Evolutionary conservation across 1,140 invertebrate species (phyloP).

Genomic region (Zaprionus lachaisei): DNA sequence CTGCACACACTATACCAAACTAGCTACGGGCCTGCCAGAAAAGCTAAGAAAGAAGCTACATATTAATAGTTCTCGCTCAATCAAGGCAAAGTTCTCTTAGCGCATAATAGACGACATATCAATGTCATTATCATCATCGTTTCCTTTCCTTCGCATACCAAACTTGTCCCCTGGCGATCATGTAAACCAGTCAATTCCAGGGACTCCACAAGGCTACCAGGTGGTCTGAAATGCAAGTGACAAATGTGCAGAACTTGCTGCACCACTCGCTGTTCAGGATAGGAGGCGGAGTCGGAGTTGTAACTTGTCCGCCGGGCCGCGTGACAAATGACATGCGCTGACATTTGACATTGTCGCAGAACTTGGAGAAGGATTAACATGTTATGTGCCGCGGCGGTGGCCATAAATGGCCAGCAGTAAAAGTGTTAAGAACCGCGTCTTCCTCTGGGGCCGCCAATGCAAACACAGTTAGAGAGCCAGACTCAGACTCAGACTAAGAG

Average conservation of each 20-base stretch:
- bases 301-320: not conserved
- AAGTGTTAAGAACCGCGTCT: slow-evolving; percentile 50
- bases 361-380: slow-evolving; percentile 66
- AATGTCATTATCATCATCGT: slow-evolving; percentile 27
- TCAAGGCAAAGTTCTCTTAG: not conserved
- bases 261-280: slow-evolving; percentile 28
- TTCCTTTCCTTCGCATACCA: slow-evolving; percentile 26
- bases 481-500: no score
- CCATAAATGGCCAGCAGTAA: slow-evolving; percentile 46
- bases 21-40: no score
- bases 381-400: slow-evolving; percentile 32
- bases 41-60: not conserved
- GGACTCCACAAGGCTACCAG: slow-evolving; percentile 17
- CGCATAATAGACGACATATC: slow-evolving; percentile 17
- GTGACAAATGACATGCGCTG: slow-evolving; percentile 80
- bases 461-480: not conserved
- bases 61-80: slow-evolving; percentile 8
- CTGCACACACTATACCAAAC: no score
- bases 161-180: not conserved
- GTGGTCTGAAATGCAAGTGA: slow-evolving; percentile 62
- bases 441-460: not conserved
- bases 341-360: slow-evolving; percentile 73
- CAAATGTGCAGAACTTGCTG: slow-evolving; percentile 55
- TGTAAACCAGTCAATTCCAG: slow-evolving; percentile 27
- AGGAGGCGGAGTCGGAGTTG: not conserved